Base-by-base conservation (phyloP, 2,888 invertebrate species). In the Timandra comae region DNA sequence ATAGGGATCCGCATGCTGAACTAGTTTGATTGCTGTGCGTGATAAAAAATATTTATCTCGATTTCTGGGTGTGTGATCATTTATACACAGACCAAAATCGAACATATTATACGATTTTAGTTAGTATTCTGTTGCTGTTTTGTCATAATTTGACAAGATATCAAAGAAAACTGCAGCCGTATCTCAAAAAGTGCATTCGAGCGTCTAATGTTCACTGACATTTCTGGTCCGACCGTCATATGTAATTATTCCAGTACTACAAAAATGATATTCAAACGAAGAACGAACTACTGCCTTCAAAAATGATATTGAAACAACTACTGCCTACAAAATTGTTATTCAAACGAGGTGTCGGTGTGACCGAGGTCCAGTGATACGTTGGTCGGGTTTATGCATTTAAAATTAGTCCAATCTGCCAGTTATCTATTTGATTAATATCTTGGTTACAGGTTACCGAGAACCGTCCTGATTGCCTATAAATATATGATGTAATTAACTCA, bases 321-420 rank as follows among this genome's bases (percentile, higher is more conserved):
- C n/a, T n/a, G n/a, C n/a, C n/a, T n/a, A n/a, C n/a, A n/a, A n/a
- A n/a, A n/a, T n/a, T n/a, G n/a, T n/a, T n/a, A n/a, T n/a, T n/a
- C n/a, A n/a, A 1, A 1, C 6, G 6, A 16, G 16, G 16, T 16
- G 6, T 13, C 30, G 34, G 33, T 38, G 31, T 26, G 12, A 38
- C 26, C 19, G 2, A 2, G 5, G 19, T 4, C 9, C 29, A 21
- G 27, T 27, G 23, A 32, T 31, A 12, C 20, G 29, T 11, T 8
- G 19, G 13, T 10, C 19, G 28, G 35, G 27, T 35, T 38, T 35
- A 39, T 39, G 38, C 34, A 39, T 39, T 31, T 39, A 39, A 35
- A 39, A 39, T 35, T 29, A 39, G 31, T 12, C 23, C 38, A 39
- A 35, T 39, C 32, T 34, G 27, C n/a, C 8, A 8, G 33, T 25